Evolutionary conservation across 2,113 vertebrate genomes (phyloP).

Genomic region (Tragelaphus buxtoni): DNA sequence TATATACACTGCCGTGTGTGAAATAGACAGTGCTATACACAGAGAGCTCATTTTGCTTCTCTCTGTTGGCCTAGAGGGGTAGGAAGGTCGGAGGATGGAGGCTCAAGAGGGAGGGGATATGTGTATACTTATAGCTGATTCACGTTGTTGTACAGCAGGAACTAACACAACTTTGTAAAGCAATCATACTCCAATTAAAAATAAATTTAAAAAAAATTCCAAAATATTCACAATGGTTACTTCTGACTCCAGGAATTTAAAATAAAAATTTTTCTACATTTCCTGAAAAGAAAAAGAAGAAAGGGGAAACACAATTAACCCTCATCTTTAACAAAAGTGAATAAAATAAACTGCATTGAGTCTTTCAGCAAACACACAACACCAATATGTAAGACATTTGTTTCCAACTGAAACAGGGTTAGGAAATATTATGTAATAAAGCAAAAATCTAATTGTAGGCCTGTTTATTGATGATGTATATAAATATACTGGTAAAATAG

Average conservation of each 20-base stretch:
- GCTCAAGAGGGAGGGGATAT: background rate
- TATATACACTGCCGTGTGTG: background rate
- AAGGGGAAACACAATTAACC: background rate
- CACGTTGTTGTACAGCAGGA: background rate
- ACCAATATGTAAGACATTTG: background rate
- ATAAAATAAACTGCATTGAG: background rate
- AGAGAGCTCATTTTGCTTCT: background rate
- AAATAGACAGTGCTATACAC: background rate
- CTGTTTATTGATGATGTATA: background rate
- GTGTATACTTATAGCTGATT: background rate
- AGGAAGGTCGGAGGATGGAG: background rate
- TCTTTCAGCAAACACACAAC: background rate
- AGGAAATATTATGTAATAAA: background rate
- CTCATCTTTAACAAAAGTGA: background rate
- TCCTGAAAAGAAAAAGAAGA: background rate
- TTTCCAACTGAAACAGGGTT: background rate
- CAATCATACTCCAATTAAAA: background rate
- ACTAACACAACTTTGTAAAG: background rate
- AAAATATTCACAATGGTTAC: background rate
- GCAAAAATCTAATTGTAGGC: slow-evolving; percentile 11
- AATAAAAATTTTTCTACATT: background rate
- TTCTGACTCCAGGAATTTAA: background rate
- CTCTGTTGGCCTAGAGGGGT: background rate
- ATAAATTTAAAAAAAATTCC: background rate
- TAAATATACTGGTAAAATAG: background rate